Evolutionary conservation across 2,888 invertebrate species (phyloP), one percentile per base, ranked within the genome.

Genomic region (Lasius platythorax): DNA sequence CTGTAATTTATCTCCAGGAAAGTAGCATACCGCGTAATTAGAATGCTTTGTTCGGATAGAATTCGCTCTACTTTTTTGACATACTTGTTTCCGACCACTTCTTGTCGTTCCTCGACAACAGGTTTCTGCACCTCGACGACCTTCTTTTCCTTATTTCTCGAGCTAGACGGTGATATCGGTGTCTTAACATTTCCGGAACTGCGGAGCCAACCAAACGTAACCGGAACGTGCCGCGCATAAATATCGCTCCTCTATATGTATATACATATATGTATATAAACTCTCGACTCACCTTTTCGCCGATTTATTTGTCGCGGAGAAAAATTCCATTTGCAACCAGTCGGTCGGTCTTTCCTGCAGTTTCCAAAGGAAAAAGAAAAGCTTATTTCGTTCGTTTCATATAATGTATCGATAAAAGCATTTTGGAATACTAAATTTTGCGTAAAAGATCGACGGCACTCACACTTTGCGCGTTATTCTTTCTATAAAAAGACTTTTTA

Each of bases 21-120:
- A 33, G n/a, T n/a, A 58, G 23, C 15, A 63, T 23, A 50, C 64
- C 53, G 56, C 70, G 83, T 79, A 88, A 90, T 89, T 85, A 88
- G 83, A 83, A 84, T 85, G 79, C 76, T 83, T 82, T 78, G 82
- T 33, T 73, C 68, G 50, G 82, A 73, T 66, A 82, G 84, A 87
- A 90, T 85, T 82, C 76, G 86, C 72, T 86, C 86, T 79, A 89
- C 87, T 89, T 90, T 90, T 89, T 89, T 68, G n/a, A 87, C 91
- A 72, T 85, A 90, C 90, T 83, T 87, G 83, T 78, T 83, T 64
- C 58, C 85, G 84, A 64, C 85, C 82, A 84, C 87, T 68, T 89
- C 86, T 68, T 88, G 64, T 67, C 56, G 73, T 30, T 86, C 74
- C 43, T 74, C 67, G 64, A 85, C 85, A 86, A 89, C 90, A 87